Evolutionary conservation across 2,797 vertebrate genomes (phyloP), one percentile per base, ranked within the genome.

Genomic region (Sitta carolinensis): DNA sequence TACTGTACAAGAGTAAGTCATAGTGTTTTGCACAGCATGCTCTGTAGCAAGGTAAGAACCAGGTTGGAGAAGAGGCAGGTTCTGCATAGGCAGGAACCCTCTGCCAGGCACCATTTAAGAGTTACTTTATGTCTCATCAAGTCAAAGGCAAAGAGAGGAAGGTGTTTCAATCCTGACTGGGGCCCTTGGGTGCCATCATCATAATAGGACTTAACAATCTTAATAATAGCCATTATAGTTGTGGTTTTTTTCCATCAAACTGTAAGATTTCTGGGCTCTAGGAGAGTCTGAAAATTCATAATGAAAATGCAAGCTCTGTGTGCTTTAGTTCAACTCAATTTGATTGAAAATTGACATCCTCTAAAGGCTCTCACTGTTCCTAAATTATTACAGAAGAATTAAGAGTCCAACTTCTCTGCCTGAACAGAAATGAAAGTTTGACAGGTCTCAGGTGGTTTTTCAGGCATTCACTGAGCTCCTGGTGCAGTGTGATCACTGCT

Each of bases 281-380:
- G 16, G 10, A 93, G 43, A 42, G 21, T 10, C 57, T 90, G 51
- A 82, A 72, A 75, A 81, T 76, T 73, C 38, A 9, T 69, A 38
- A 73, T 61, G 32, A 63, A 88, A 88, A 90, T 45, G 3, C 11
- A 84, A 51, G 16, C 17, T 84, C 55, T 63, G 13, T 57, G 48
- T 78, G 48, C 58, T 82, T 93, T 62, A 38, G 25, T 76, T 94
- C 61, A 84, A 68, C 16, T 63, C 3, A 1, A 72, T 78, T 79
- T 91, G 57, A 89, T 89, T 61, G 77, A 84, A 87, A 82, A 84
- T n/a, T 67, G 77, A 63, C 88, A 76, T 82, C 7, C 23, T 82
- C 23, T 75, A 40, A 16, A 30, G 48, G 16, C 4, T 81, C 42
- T 73, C 32, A 67, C 3, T 47, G 48, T 57, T 91, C 77, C 45